Percentiles rank a stretch among this genome's conserved stretches.
Evolutionary conservation across 2,113 vertebrate genomes (phyloP).

Genomic region (Loxodonta africana): DNA sequence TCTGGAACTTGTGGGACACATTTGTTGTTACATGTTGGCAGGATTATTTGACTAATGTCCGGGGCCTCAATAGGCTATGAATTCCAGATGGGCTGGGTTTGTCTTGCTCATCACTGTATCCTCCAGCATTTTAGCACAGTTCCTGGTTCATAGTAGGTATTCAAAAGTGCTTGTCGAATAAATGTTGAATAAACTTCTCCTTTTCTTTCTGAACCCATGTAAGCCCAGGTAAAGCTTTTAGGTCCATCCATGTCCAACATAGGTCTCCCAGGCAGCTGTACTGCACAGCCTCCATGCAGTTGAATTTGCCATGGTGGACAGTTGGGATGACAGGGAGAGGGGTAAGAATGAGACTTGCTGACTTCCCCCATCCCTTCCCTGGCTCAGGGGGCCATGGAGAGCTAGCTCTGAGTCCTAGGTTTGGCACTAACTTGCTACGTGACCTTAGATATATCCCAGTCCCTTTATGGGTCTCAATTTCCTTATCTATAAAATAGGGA

Average conservation of each 20-base stretch:
- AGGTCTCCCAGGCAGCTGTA: not conserved
- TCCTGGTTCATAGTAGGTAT: not conserved
- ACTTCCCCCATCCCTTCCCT: not conserved
- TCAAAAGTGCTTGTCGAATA: not conserved
- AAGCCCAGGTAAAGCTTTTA: not conserved
- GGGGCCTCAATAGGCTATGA: not conserved
- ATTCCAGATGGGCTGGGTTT: not conserved
- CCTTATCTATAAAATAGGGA: not conserved
- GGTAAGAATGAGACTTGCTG: not conserved
- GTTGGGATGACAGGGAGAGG: not conserved
- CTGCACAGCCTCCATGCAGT: accelerated
- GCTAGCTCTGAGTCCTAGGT: not conserved
- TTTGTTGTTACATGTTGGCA: not conserved
- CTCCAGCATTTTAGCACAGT: not conserved
- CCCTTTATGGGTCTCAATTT: conserved; percentile 25
- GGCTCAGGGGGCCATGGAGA: not conserved
- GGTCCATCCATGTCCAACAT: not conserved
- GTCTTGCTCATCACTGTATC: not conserved
- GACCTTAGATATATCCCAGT: not conserved
- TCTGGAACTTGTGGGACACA: not conserved
- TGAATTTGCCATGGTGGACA: not conserved
- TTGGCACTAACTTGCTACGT: not conserved
- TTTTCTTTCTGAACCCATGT: not conserved
- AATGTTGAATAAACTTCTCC: not conserved
- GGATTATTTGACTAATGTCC: not conserved